These are phyloP conservation scores for Pedetes capensis DNA, from an alignment of 2,113 vertebrate species.

Conservation along the genomic window DNA sequence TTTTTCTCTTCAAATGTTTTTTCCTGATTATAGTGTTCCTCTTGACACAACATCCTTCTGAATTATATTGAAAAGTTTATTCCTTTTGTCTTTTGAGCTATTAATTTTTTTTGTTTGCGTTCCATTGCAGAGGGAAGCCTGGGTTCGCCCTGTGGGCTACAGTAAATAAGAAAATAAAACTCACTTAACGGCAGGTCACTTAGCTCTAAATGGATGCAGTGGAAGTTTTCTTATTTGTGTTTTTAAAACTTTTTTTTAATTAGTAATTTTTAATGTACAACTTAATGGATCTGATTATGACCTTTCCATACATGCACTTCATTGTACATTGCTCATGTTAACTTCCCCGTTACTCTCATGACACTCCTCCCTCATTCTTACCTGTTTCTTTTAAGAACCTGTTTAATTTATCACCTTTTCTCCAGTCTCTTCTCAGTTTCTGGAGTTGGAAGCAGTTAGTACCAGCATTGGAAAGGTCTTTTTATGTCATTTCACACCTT, in stretches of 20 bases:
- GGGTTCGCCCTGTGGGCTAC: background rate
- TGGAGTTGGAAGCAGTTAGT: background rate
- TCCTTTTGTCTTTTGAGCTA: background rate
- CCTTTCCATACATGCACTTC: no score
- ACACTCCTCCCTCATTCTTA: no score
- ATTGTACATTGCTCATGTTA: no score
- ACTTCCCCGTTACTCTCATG: no score
- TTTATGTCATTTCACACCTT: conserved; percentile 55
- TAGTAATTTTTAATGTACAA: no score
- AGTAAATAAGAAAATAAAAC: conserved; percentile 22
- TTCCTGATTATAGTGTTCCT: background rate
- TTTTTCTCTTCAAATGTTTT: background rate
- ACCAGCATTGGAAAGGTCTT: conserved; percentile 18
- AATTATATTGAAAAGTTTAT: background rate
- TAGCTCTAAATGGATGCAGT: background rate
- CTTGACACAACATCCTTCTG: background rate
- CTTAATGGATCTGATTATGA: no score
- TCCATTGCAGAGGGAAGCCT: background rate
- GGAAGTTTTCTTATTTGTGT: no score
- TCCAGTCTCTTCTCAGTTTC: background rate
- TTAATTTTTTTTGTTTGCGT: background rate
- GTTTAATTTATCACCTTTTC: background rate
- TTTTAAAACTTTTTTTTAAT: no score
- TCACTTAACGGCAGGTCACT: background rate
- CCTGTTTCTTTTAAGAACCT: background rate